A percentile compares a stretch with the other conserved stretches of the same genome.
These are phyloP conservation scores for Eucriotettix oculatus DNA, from an alignment of 2,888 invertebrate species.

Conservation along the genomic window DNA sequence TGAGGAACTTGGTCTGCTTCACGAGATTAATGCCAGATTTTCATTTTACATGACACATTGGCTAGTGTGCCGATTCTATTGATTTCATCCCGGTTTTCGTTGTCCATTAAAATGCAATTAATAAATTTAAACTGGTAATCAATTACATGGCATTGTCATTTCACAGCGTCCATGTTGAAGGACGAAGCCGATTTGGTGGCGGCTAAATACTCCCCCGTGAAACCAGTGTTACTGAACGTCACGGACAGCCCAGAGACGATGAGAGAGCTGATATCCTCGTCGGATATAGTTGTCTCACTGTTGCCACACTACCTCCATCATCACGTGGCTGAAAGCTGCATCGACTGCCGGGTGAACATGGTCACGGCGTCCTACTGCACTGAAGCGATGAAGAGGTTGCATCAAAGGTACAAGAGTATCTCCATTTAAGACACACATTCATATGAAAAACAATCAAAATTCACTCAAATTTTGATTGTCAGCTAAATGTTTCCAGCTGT, in stretches of 20 bases:
- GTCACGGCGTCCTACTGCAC: constrained; percentile 93
- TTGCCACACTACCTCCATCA: constrained; percentile 85
- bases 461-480: too few species aligned
- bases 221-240: constrained; percentile 70
- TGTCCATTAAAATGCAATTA: too few species aligned
- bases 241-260: constrained; percentile 50
- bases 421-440: too few species aligned
- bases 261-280: constrained; percentile 50
- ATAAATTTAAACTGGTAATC: too few species aligned
- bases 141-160: background rate
- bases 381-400: constrained; percentile 62
- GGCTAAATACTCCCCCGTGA: constrained; percentile 55
- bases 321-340: constrained; percentile 69
- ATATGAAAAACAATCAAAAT: too few species aligned
- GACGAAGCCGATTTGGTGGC: constrained; percentile 80
- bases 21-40: too few species aligned
- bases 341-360: constrained; percentile 73
- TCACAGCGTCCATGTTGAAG: constrained; percentile 57
- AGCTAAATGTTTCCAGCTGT: too few species aligned
- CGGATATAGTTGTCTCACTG: constrained; percentile 70
- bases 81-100: background rate
- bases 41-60: background rate
- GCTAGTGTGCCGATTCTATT: background rate
- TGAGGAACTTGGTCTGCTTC: too few species aligned
- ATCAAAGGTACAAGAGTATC: constrained; percentile 39